Evolutionary conservation across 2,797 vertebrate genomes (phyloP).

Genomic region (Calcarius lapponicus): DNA sequence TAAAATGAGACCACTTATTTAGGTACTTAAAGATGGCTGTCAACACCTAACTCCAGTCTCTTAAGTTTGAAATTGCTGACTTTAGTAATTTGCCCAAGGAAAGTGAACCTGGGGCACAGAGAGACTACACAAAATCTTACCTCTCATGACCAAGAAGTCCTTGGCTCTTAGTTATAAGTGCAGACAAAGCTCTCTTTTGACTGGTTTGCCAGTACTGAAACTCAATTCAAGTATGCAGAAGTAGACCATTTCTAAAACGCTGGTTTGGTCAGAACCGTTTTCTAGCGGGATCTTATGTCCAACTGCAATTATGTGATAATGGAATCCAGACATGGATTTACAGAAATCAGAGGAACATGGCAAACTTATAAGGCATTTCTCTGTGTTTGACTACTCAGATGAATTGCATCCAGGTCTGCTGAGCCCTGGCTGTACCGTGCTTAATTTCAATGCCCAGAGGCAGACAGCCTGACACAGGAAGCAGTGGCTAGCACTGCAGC

Average conservation of each 20-base stretch:
- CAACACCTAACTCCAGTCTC: conserved; percentile 63
- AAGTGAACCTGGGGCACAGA: conserved; percentile 48
- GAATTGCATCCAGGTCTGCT: background rate
- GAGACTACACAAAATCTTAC: conserved; percentile 32
- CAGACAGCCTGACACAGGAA: background rate
- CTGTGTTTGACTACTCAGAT: background rate
- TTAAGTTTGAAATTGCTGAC: conserved; percentile 64
- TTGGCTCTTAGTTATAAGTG: conserved; percentile 4
- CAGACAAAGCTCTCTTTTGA: conserved; percentile 27
- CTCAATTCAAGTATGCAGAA: background rate
- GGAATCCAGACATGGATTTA: conserved; percentile 44
- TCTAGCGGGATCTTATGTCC: background rate
- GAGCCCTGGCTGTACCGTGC: background rate
- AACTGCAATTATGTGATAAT: conserved; percentile 23
- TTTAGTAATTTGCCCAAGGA: conserved; percentile 53
- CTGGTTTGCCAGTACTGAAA: background rate
- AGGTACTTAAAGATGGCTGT: conserved; percentile 72
- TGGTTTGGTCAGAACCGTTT: background rate
- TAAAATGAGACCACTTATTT: conserved; percentile 72
- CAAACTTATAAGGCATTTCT: background rate
- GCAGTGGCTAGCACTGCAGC: background rate
- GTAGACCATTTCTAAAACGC: background rate
- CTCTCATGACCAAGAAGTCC: conserved; percentile 28
- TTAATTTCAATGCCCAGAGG: background rate
- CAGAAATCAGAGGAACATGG: background rate